Conservation (phyloP, 2,113 vertebrate genomes). For the Brienomyrus brachyistius region DNA sequence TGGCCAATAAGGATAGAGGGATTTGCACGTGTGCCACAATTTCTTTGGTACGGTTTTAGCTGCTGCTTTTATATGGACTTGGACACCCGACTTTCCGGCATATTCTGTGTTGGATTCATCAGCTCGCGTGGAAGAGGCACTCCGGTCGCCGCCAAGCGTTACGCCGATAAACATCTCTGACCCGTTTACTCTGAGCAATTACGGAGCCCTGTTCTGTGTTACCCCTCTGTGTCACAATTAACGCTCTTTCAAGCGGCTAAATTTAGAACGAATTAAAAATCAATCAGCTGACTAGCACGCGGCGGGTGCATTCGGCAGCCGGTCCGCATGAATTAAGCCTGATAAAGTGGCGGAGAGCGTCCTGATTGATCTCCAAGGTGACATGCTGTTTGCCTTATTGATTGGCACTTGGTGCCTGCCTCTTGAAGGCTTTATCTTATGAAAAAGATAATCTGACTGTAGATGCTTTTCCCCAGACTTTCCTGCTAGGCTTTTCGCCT, state of each 20-base stretch:
- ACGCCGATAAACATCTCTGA: conserved; percentile 18
- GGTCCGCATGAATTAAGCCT: conserved; percentile 6
- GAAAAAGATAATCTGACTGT: background rate
- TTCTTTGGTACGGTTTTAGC: background rate
- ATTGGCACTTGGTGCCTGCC: background rate
- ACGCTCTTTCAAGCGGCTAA: conserved; percentile 18
- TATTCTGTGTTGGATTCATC: background rate
- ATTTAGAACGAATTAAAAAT: conserved; percentile 25
- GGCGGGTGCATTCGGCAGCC: background rate
- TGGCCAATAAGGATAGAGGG: background rate
- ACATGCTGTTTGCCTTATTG: conserved; percentile 14
- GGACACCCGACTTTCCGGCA: background rate
- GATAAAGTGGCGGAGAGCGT: conserved; percentile 3
- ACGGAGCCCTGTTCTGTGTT: conserved; percentile 16
- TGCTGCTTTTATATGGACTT: background rate
- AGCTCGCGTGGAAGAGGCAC: background rate
- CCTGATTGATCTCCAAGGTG: conserved; percentile 19
- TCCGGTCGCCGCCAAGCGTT: background rate
- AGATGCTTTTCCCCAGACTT: background rate
- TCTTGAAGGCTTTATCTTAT: conserved; percentile 4
- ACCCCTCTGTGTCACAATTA: conserved; percentile 24
- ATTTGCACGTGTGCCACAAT: background rate
- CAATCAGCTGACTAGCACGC: conserved; percentile 13
- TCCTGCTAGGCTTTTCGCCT: conserved; percentile 19
- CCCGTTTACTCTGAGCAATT: conserved; percentile 21